Evolutionary conservation across 2,113 vertebrate genomes (phyloP), one percentile per base, ranked within the genome.

Genomic region (Romanogobio albipinnatus): DNA sequence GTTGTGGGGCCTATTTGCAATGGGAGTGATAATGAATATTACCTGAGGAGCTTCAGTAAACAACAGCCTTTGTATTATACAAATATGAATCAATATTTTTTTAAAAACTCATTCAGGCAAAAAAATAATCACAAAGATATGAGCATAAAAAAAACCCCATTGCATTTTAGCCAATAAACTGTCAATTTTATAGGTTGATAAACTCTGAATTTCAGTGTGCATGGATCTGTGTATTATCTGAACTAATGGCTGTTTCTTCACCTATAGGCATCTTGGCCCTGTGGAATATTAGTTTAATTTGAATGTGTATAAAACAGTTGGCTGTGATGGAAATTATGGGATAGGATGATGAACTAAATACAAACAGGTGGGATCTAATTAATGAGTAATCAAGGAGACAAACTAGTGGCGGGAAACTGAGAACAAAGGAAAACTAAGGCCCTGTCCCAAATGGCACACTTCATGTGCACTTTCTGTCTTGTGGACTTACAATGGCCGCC

Each of bases 21-120:
- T 13, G 39, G 51, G 53, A 80, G 70, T 62, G 39, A 80, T 74
- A 80, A 80, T 62, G 15, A 80, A 85, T 59, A 45, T 73, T 51
- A 59, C 36, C 51, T 22, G 13, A 22, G 36, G 75, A 78, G 61
- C 49, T 78, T n/a, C 73, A 22, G 56, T 80, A 85, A 73, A 56
- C 53, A 62, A 64, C 45, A 49, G 62, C 5, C 43, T 68, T 81
- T 49, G 59, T 17, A 9, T 80, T 78, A 17, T 29, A 47, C 19
- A 80, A 47, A 64, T 24, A 78, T 59, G 11, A 59, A 77, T 4
- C 51, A 77, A 39, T 36, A 45, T 26, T 4, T 4, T 29, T 29
- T 29, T 13, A 9, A 77, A 22, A 39, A 77, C 5, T 39, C 22
- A 39, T n/a, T 11, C 19, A 36, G 33, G 36, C 15, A 13, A 58